Conservation (phyloP, 37 sponge, comb jelly and placozoan species). For the Oopsacas minuta region DNA sequence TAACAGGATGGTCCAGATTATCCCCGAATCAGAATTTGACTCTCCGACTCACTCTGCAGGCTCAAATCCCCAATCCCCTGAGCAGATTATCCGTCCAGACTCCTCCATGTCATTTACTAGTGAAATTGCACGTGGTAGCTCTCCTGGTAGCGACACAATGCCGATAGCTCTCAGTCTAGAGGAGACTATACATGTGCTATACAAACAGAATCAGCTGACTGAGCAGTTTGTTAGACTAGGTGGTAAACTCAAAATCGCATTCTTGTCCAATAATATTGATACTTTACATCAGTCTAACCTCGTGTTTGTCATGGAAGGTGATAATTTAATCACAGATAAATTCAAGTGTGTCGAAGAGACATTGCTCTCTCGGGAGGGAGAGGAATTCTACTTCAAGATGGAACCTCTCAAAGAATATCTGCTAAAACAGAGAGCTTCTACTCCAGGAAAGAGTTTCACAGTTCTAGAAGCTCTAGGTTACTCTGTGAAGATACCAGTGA, state of each 20-base stretch:
- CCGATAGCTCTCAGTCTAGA: neutral
- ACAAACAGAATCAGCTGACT: neutral
- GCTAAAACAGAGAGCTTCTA: neutral
- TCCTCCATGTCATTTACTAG: neutral
- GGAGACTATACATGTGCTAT: neutral
- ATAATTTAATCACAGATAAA: neutral
- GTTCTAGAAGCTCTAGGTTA: neutral
- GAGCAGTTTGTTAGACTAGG: neutral
- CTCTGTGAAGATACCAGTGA: neutral
- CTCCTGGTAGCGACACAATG: neutral
- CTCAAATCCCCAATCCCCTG: neutral
- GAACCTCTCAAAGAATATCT: neutral
- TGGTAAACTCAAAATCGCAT: neutral
- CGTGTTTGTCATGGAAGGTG: neutral
- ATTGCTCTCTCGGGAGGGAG: neutral
- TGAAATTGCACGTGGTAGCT: neutral
- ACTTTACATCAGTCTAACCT: neutral
- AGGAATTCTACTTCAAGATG: neutral
- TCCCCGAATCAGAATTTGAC: neutral
- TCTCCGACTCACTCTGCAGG: neutral
- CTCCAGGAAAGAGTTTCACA: neutral
- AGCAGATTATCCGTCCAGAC: neutral
- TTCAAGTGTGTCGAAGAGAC: neutral
- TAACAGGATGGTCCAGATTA: neutral
- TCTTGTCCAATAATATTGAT: neutral